These are phyloP conservation scores for Litocranius walleri DNA, from an alignment of 2,113 vertebrate genomes.

Conservation along the genomic window DNA sequence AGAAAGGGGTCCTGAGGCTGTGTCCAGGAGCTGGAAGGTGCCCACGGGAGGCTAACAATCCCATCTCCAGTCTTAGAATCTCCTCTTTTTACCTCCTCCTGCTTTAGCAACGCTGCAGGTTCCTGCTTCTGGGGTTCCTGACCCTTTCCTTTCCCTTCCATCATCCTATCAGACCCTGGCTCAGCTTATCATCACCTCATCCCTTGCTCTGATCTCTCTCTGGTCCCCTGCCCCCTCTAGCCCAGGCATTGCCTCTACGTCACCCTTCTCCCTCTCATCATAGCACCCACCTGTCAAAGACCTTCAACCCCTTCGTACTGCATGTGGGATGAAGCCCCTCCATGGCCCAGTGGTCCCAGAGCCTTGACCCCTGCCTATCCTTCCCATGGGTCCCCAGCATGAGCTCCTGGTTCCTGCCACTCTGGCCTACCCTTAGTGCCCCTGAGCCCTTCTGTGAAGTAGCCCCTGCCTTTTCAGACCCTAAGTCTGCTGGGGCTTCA, in stretches of 20 bases:
- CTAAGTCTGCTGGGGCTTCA: background rate
- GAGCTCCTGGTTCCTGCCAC: background rate
- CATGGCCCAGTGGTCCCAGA: background rate
- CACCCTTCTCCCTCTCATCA: background rate
- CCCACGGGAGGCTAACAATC: background rate
- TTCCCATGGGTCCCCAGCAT: fast-evolving
- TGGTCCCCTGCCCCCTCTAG: background rate
- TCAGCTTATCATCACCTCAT: background rate
- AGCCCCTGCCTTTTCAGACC: background rate
- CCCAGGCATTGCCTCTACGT: background rate
- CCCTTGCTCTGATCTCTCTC: background rate
- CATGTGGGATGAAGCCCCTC: background rate
- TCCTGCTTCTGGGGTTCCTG: background rate
- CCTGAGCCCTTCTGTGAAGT: fast-evolving
- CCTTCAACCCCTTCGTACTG: background rate
- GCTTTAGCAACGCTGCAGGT: background rate
- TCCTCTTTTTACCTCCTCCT: too few relatives aligned
- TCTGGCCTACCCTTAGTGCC: fast-evolving
- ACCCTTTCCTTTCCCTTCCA: background rate
- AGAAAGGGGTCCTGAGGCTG: background rate
- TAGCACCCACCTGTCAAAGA: background rate
- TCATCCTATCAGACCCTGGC: background rate
- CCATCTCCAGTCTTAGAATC: background rate
- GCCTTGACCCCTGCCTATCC: background rate
- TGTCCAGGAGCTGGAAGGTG: background rate